Evolutionary conservation across 2,888 invertebrate species (phyloP).

Genomic region (Aspidapion aeneum): DNA sequence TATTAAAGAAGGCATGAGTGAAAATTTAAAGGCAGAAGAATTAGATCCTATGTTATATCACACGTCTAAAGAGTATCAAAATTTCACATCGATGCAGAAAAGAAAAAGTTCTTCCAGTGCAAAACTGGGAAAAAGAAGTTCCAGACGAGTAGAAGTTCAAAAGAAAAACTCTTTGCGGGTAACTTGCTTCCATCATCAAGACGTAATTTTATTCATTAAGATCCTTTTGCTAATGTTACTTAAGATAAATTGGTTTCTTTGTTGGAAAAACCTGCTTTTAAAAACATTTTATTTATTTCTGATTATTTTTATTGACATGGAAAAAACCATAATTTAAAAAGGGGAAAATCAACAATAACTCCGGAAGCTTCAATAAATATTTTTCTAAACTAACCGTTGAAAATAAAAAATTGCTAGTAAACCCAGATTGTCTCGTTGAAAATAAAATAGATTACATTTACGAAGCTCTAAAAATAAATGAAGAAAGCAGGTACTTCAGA

Average conservation of each 20-base stretch:
- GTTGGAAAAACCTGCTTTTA: too few species aligned
- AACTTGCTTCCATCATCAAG: too few species aligned
- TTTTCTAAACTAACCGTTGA: too few species aligned
- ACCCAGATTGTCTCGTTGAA: constrained; percentile 45
- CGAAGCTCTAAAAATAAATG: constrained; percentile 21
- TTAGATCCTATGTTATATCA: constrained; percentile 19
- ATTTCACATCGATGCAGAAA: constrained; percentile 15
- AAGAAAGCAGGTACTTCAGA: constrained; percentile 23
- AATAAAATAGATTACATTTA: constrained; percentile 44
- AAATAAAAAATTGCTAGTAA: constrained; percentile 39
- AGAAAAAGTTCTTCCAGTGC: constrained; percentile 9
- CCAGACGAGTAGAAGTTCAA: background rate
- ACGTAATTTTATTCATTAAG: background rate
- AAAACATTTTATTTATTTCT: too few species aligned
- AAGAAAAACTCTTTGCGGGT: background rate
- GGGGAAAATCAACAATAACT: too few species aligned
- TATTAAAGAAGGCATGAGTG: constrained; percentile 5
- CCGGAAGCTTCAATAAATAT: too few species aligned
- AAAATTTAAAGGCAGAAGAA: background rate
- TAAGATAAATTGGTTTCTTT: too few species aligned
- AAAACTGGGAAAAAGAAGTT: background rate
- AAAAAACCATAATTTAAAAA: too few species aligned
- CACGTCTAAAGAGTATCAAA: constrained; percentile 21
- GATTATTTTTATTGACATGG: too few species aligned
- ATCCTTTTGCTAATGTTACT: too few species aligned